Evolutionary conservation across 2,888 invertebrate species (phyloP), one percentile per base, ranked within the genome.

Genomic region (Drosophila austrosaltans): DNA sequence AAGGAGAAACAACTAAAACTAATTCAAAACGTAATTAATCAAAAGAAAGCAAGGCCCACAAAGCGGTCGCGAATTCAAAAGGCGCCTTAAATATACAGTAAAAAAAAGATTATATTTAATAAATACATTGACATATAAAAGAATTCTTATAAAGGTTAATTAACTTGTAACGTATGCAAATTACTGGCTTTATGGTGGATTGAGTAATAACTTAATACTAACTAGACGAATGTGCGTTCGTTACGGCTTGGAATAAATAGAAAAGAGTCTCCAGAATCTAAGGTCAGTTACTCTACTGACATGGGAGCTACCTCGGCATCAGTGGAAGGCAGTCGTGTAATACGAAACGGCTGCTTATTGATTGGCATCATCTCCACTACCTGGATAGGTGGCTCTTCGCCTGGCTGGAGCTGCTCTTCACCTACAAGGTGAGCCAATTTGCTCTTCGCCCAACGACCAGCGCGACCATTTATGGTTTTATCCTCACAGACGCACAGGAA

Each of bases 401-500:
- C 91, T 0, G 91, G 90, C 70, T 91, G 91, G 40, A 91, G 68
- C 0, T 92, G 92, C 30, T 92, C 92, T 76, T 92, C 93, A 1
- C 94, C 94, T 36, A 94, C 93, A 1, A 94, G 92, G 81, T 94
- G 94, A 12, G 95, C 94, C 56, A 95, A 90, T 36, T 94, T 93
- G 1, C 94, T 93, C 76, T 93, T 93, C 76, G 93, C 94, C 95
- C 95, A 95, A 53, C 93, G 93, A 8, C 95, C 96, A 30, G 95
- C 95, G 0, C 94, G 94, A 1, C 96, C 96, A 91, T 97, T 97
- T 91, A 96, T 94, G 69, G 96, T 96, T 92, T 96, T 96, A 91
- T 98, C 98, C 92, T 98, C 98, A 90, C 98, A 98, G 87, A 98
- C 97, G 91, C 98, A 99, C 75, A 99, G 93, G 92, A 98, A 97